Evolutionary conservation across 2,888 invertebrate species (phyloP), one percentile per base, ranked within the genome.

Genomic region (Ennomos fuscantarius): DNA sequence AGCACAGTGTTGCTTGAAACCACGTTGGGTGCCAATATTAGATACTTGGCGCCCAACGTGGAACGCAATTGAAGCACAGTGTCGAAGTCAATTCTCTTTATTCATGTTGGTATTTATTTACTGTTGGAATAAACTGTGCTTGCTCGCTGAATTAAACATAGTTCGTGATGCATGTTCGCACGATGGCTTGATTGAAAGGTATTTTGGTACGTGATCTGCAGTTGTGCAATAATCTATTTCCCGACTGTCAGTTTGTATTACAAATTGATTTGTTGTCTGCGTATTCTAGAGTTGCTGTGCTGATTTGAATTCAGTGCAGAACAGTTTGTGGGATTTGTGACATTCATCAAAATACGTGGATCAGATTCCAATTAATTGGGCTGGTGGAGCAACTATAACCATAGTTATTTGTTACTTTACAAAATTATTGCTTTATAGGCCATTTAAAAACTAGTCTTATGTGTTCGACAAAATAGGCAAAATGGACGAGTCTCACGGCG

Each of bases 181-280:
- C 76, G 79, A 81, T 82, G 76, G 72, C 79, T 80, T 85, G 85
- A 86, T 86, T 84, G 86, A 86, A 83, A 81, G 82, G 74, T 80
- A 80, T 83, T 84, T 78, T 71, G 67, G 75, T 72, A 84, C 80
- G 82, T 82, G 82, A 72, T 56, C 62, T 62, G 62, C 65, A 58
- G 63, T 66, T 63, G 54, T 61, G 60, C 66, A 62, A 67, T 68
- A 62, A 62, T 56, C 61, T 58, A 39, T 52, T 60, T 52, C 54
- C 39, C 39, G 11, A 42, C 34, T 65, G 52, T 60, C 55, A 55
- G 46, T 62, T 59, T 56, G 56, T 61, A 59, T 64, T 63, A 49
- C 48, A 57, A 65, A 60, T 63, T 65, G 58, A 58, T 65, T 62
- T 63, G 54, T 51, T 54, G 52, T 47, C 39, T 50, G 51, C 46